These are phyloP conservation scores for Tetranychus cinnabarinus DNA, from an alignment of 1,140 invertebrate species.

Conservation along the genomic window DNA sequence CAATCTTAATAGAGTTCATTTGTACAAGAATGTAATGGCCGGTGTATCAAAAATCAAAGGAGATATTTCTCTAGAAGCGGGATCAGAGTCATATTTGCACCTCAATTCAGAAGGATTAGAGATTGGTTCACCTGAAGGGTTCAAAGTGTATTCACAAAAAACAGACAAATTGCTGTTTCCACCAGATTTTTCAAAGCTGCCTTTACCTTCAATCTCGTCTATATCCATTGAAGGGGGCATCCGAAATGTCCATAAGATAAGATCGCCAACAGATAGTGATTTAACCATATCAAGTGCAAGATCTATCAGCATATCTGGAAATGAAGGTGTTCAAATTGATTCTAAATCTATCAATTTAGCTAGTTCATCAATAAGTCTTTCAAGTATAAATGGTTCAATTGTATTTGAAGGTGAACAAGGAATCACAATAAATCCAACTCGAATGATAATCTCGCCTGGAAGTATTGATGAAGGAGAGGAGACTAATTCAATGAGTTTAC, in stretches of 20 bases:
- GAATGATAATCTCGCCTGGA: background rate
- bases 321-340: slow-evolving; percentile 5
- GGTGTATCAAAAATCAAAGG: slow-evolving; percentile 4
- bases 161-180: slow-evolving; percentile 8
- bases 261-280: slow-evolving; percentile 7
- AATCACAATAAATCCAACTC: slow-evolving; percentile 1
- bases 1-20: slow-evolving; percentile 1
- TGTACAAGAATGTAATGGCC: slow-evolving; percentile 2
- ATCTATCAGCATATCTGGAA: slow-evolving; percentile 3
- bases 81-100: background rate
- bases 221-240: slow-evolving; percentile 2
- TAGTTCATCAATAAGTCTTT: slow-evolving; percentile 1
- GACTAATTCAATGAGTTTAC: background rate
- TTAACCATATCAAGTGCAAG: background rate
- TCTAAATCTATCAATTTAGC: slow-evolving; percentile 3
- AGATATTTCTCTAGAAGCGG: slow-evolving; percentile 2
- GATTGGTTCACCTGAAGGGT: slow-evolving; percentile 1
- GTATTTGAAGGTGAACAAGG: slow-evolving; percentile 5
- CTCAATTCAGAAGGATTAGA: slow-evolving; percentile 3
- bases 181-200: slow-evolving; percentile 1
- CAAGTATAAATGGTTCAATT: slow-evolving; percentile 3
- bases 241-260: slow-evolving; percentile 8
- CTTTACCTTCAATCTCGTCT: slow-evolving; percentile 3
- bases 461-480: background rate
- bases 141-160: slow-evolving; percentile 1